Evolutionary conservation across 1,140 invertebrate species (phyloP).

Genomic region (Himalopsyche phryganea): DNA sequence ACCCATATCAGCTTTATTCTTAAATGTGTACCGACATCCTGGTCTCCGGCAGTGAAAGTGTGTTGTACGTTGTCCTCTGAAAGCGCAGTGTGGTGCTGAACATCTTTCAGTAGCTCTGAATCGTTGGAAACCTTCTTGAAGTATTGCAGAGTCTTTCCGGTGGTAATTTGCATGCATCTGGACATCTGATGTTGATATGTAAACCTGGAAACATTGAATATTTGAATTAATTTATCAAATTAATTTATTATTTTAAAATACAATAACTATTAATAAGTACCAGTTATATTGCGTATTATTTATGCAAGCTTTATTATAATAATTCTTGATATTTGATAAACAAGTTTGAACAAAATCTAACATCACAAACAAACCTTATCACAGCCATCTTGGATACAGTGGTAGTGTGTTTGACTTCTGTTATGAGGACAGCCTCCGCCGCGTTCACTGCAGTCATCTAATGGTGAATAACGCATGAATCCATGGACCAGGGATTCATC

Average conservation of each 20-base stretch:
- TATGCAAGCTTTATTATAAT: no score
- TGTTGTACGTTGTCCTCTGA: constrained; percentile 92
- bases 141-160: constrained; percentile 94
- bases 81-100: constrained; percentile 80
- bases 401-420: constrained; percentile 96
- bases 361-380: constrained; percentile 66
- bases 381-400: constrained; percentile 93
- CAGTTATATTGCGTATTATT: no score
- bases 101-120: constrained; percentile 91
- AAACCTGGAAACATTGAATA: constrained; percentile 58
- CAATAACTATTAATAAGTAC: no score
- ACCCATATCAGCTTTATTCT: constrained; percentile 99
- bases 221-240: no score
- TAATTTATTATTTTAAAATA: no score
- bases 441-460: constrained; percentile 82
- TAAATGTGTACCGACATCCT: constrained; percentile 93
- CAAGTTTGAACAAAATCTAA: no score
- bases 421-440: constrained; percentile 84
- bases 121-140: constrained; percentile 92
- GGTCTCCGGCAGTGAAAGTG: constrained; percentile 94
- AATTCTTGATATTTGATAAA: no score
- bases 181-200: constrained; percentile 97
- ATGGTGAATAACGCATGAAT: constrained; percentile 88
- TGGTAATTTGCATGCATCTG: constrained; percentile 99
- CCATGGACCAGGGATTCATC: constrained; percentile 95